These are phyloP conservation scores for Nasua narica DNA, from an alignment of 2,797 vertebrate species.

Conservation along the genomic window DNA sequence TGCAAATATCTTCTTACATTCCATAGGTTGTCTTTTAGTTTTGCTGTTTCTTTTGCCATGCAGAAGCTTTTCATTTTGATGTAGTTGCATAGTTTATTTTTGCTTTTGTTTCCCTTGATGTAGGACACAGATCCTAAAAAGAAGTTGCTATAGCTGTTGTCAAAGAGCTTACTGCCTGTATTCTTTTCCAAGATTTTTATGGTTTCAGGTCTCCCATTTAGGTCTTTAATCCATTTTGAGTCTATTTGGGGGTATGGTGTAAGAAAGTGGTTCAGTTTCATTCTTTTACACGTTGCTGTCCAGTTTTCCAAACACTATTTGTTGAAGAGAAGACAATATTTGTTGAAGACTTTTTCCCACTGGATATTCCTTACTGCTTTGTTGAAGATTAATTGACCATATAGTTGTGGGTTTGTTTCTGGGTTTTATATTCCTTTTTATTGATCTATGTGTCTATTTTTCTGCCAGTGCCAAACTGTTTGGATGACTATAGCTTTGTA, in stretches of 20 bases:
- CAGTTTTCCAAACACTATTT: background rate
- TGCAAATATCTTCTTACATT: background rate
- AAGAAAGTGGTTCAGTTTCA: background rate
- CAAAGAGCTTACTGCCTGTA: background rate
- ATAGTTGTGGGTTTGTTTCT: background rate
- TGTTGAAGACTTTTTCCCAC: background rate
- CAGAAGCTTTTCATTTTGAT: background rate
- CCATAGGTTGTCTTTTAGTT: background rate
- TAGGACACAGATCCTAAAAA: background rate
- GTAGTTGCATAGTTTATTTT: background rate
- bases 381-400: background rate
- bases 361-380: background rate
- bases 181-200: background rate
- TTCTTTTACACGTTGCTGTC: background rate
- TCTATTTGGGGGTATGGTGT: background rate
- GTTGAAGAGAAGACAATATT: background rate
- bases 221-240: background rate
- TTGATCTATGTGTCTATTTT: background rate
- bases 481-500: background rate
- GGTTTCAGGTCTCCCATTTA: background rate
- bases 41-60: background rate
- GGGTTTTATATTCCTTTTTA: background rate
- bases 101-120: background rate
- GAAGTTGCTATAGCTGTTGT: background rate
- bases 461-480: background rate